Base-by-base conservation (phyloP, 2,888 invertebrate genomes). In the Girardia tigrina region DNA sequence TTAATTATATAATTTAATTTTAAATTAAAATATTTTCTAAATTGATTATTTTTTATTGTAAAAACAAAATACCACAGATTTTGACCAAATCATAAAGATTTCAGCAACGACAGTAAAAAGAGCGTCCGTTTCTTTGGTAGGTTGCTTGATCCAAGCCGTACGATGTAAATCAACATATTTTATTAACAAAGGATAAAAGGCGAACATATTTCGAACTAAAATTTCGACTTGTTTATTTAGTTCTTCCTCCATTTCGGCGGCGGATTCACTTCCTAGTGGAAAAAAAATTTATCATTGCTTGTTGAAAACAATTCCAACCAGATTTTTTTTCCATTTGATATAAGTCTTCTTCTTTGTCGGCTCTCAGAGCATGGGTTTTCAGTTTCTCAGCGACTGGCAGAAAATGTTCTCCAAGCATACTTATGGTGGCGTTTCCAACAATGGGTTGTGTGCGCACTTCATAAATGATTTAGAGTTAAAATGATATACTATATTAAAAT, bases 81-180 rank as follows among this genome's bases (percentile, higher is more conserved):
- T 93, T 0, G 94, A 94, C 97, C 98, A 98, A 80, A 94, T 91
- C 81, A 95, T 94, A 86, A 99, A 99, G 80, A 98, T 95, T 79
- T 95, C 94, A 0, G 98, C 93, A 0, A 98, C 94, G 82, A 95
- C 91, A 82, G 94, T 92, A 86, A 95, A 85, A 0, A 99, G 86
- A 81, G 94, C 91, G 83, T 98, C 98, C 0, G 97, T 95, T 85
- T 97, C 95, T 29, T 89, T 88, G 4, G 92, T 89, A 80, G 95
- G 95, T 80, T 94, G 90, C 80, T 94, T 90, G 6, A 99, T 87
- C 98, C 98, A 98, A 81, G 94, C 92, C 81, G 94, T 94, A 79
- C 94, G 89, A 86, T 98, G 97, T 78, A 97, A 86, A 83, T 99
- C 99, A 0, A 98, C 97, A 83, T 97, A 99, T 84, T 98, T 98